Percentiles rank a stretch among this genome's conserved stretches.
Evolutionary conservation across 2,888 invertebrate genomes (phyloP).

Genomic region (Metopia argyrocephala): DNA sequence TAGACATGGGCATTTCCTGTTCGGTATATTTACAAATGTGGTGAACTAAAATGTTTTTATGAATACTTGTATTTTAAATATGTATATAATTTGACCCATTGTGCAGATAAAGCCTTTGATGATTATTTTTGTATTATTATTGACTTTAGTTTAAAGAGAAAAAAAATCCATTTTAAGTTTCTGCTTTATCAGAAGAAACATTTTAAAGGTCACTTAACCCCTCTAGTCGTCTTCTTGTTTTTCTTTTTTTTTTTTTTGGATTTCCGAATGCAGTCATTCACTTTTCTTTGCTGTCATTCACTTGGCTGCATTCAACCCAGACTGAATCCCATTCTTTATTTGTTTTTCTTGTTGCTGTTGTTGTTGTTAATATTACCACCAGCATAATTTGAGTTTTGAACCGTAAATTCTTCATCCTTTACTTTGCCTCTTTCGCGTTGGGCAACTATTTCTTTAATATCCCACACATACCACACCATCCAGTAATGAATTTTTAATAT

Average conservation of each 20-base stretch:
- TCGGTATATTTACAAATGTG: no score
- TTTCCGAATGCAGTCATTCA: not conserved
- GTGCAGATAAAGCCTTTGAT: no score
- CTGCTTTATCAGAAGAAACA: not conserved
- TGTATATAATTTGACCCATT: no score
- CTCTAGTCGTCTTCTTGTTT: not conserved
- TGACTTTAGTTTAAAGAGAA: no score
- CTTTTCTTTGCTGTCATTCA: not conserved
- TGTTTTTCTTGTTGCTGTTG: not conserved
- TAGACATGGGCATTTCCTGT: no score
- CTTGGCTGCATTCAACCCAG: not conserved
- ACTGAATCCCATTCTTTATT: not conserved
- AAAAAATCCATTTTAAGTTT: no score
- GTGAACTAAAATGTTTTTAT: no score
- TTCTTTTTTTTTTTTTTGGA: not conserved
- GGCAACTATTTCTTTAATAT: not conserved
- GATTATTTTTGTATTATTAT: no score
- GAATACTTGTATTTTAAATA: no score
- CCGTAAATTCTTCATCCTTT: not conserved
- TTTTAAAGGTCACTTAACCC: not conserved
- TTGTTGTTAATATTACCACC: not conserved
- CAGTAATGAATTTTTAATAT: not conserved
- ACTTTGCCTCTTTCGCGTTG: not conserved
- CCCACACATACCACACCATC: not conserved
- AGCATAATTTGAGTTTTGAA: not conserved